Evolutionary conservation across 1,140 invertebrate species (phyloP).

Genomic region (Chymomyza costata): DNA sequence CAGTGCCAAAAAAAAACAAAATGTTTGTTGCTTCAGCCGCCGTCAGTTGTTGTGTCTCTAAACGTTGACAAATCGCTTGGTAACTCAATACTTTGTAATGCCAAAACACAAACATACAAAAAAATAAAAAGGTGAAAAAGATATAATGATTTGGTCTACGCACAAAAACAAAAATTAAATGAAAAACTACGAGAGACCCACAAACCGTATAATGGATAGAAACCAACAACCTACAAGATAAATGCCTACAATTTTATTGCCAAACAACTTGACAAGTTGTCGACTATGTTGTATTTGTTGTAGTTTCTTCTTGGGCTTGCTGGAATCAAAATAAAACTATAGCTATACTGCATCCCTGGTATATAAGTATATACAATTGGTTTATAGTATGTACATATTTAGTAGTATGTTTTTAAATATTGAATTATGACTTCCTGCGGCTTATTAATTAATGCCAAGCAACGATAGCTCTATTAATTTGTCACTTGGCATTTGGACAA

Average conservation of each 20-base stretch:
- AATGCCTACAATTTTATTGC: slow-evolving; percentile 71
- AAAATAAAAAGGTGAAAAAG: slow-evolving; percentile 31
- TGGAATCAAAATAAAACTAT: slow-evolving; percentile 30
- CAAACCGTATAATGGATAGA: slow-evolving; percentile 11
- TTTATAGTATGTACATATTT: background rate
- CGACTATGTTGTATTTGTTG: slow-evolving; percentile 18
- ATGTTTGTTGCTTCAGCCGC: slow-evolving; percentile 23
- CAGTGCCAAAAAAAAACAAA: slow-evolving; percentile 65
- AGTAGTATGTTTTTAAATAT: no score
- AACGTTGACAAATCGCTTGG: slow-evolving; percentile 67
- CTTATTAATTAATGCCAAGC: slow-evolving; percentile 57
- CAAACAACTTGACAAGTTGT: slow-evolving; percentile 46
- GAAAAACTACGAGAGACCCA: slow-evolving; percentile 19
- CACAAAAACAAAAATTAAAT: slow-evolving; percentile 38
- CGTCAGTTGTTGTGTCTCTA: slow-evolving; percentile 24
- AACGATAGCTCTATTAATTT: slow-evolving; percentile 45
- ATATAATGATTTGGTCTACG: slow-evolving; percentile 56
- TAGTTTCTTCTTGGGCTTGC: slow-evolving; percentile 22
- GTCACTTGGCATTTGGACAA: slow-evolving; percentile 27
- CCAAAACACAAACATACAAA: slow-evolving; percentile 17
- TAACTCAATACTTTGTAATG: slow-evolving; percentile 69
- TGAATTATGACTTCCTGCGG: no score
- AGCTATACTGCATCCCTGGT: slow-evolving; percentile 28
- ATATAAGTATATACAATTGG: background rate
- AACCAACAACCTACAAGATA: slow-evolving; percentile 55